Evolutionary conservation across 92 coral and sea anemone genomes (phyloP), one percentile per base, ranked within the genome.

Genomic region (Virgularia gustaviana): DNA sequence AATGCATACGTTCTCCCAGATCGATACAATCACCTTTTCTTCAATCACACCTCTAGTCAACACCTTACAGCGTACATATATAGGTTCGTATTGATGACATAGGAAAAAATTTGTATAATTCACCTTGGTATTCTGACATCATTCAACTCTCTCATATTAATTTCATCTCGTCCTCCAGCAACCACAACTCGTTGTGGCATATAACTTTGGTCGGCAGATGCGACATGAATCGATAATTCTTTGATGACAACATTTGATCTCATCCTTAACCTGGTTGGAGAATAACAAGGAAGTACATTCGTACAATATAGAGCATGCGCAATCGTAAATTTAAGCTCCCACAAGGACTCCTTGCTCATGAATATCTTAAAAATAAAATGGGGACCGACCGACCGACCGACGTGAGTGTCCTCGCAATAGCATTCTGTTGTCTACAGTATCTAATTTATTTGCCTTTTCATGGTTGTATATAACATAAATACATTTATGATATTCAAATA

Each of bases 121-220:
- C 53, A 61, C 63, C 63, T 89, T 59, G 98, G 90, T 75, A 92
- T 89, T 63, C 98, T 89, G 36, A 85, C 87, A 71, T 92, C 98
- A 71, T 90, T 85, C 13, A 92, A 83, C 63, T 89, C 98, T 64
- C 96, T 84, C 77, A 92, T 73, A 78, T 92, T 91, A 52, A 83
- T 87, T 19, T 92, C 98, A 83, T 92, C 96, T 22, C 98, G 79
- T 8, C 98, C 98, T 28, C 96, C 98, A 68, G 90, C 72, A 23
- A 92, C 88, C 22, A 92, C 98, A 38, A 92, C 84, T 41, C 88
- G 98, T 22, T 92, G 98, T 3, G 98, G 98, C 98, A 92, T 92
- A 85, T 92, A 92, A 49, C 98, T 92, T 80, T 92, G 98, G 33
- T 89, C 98, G 41, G 98, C 90, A 1, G 98, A 89, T 4, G 96